A percentile compares a stretch with the other conserved stretches of the same genome.
phyloP scores from a whole-genome alignment of 2,888 invertebrate genomes.

The Eupeodes luniger region DNA sequence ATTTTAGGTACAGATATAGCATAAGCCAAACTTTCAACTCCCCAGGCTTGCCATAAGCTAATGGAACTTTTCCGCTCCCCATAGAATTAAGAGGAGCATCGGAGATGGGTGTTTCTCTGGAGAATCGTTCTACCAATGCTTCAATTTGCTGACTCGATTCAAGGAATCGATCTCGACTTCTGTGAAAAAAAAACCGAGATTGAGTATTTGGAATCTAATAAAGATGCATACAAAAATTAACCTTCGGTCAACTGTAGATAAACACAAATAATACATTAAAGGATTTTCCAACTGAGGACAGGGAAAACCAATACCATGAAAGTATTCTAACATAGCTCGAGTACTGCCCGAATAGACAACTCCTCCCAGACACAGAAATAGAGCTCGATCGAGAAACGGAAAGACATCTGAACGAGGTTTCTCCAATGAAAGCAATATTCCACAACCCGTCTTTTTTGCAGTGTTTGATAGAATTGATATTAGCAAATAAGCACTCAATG shows the following conservation, averaged over 20 bases:
- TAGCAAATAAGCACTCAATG: slow-evolving; percentile 96
- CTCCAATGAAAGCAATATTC: slow-evolving; percentile 95
- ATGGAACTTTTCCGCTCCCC: slow-evolving; percentile 88
- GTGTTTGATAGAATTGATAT: slow-evolving; percentile 96
- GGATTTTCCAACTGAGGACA: slow-evolving; percentile 99
- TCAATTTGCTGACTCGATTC: slow-evolving; percentile 97
- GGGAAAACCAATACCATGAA: slow-evolving; percentile 97
- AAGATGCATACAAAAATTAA: slow-evolving; percentile 10
- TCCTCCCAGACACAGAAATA: slow-evolving; percentile 95
- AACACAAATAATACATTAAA: slow-evolving; percentile 95
- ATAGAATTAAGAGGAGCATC: slow-evolving; percentile 86
- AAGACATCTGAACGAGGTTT: slow-evolving; percentile 97
- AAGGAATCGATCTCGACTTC: slow-evolving; percentile 94
- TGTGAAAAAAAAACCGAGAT: slow-evolving; percentile 78
- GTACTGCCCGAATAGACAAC: slow-evolving; percentile 97
- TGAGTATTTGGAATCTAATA: neutral
- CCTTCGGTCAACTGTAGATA: slow-evolving; percentile 87
- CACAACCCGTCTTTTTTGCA: slow-evolving; percentile 95
- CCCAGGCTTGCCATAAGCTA: slow-evolving; percentile 90
- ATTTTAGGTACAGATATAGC: slow-evolving; percentile 86
- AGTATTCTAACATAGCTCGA: slow-evolving; percentile 96
- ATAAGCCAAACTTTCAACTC: slow-evolving; percentile 88
- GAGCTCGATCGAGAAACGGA: slow-evolving; percentile 95
- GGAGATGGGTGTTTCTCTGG: slow-evolving; percentile 91
- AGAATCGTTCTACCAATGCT: slow-evolving; percentile 95